Evolutionary conservation across 1,140 invertebrate species (phyloP), one percentile per base, ranked within the genome.

Genomic region (Drosophila nigromelanica): DNA sequence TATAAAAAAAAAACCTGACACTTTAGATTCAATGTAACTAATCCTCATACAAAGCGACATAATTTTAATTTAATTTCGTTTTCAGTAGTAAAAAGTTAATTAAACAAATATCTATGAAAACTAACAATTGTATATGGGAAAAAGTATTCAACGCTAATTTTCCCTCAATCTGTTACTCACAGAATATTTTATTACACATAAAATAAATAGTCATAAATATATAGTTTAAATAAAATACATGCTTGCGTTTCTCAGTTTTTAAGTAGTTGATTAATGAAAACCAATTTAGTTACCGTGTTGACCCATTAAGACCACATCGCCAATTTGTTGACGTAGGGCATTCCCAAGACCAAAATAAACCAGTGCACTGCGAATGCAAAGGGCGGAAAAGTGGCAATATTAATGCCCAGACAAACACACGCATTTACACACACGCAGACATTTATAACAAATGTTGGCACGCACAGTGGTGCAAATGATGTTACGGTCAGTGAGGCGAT

Each of bases 301-400:
- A 40, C 39, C 33, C 8, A 3, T 35, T 35, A 10, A 35, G 8
- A 8, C 2, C 33, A 3, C 33, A 8, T 7, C 33, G 0, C 7
- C 33, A 10, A n/a, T 40, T 14, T 43, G 1, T 21, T 24, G 50
- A 3, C 45, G 43, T 54, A 78, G 62, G 45, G 62, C n/a, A 78
- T 68, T 43, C 8, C 4, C 4, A 3, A 39, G 47, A 45, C 24
- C 59, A 45, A 59, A 58, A 72, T 62, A 72, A 71, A 67, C 60
- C 60, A 62, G 40, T 75, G 60, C 66, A 64, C 35, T 71, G 76
- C 76, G 61, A 56, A 52, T 75, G 67, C 58, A 73, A 77, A 68
- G 60, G 55, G 62, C 74, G 51, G 58, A 68, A 76, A 77, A 76
- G 68, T 76, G 75, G 73, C 68, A 78, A 78, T 68, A 78, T 77